A percentile compares a stretch with the other conserved stretches of the same genome.
Conservation (phyloP, 2,797 vertebrate species). For the Halcyon smyrnensis region DNA sequence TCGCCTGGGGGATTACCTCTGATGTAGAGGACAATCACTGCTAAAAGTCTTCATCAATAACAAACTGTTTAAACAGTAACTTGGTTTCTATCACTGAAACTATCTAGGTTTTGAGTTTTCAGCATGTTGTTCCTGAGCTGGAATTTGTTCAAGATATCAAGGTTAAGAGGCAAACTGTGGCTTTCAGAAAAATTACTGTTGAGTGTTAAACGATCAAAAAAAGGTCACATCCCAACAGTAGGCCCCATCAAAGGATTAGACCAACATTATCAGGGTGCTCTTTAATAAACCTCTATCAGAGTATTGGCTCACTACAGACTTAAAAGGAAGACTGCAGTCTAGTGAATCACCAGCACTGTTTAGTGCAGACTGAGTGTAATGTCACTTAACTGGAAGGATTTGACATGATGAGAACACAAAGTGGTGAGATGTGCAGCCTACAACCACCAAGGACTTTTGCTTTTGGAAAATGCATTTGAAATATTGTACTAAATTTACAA, state of each 20-base stretch:
- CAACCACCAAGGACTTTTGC: background rate
- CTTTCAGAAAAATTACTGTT: slow-evolving; percentile 32
- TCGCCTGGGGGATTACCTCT: background rate
- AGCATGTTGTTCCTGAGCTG: background rate
- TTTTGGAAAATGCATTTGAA: background rate
- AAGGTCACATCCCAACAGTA: background rate
- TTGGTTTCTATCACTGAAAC: slow-evolving; percentile 6
- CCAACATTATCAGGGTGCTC: slow-evolving; percentile 3
- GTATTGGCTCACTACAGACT: slow-evolving; percentile 13
- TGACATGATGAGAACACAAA: slow-evolving; percentile 46
- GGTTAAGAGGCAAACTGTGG: slow-evolving; percentile 16
- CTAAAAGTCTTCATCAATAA: background rate
- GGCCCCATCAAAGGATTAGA: slow-evolving; percentile 55
- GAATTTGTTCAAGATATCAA: slow-evolving; percentile 1
- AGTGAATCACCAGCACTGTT: slow-evolving; percentile 56
- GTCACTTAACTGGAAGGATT: slow-evolving; percentile 58
- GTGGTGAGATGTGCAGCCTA: slow-evolving; percentile 19
- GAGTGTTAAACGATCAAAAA: slow-evolving; percentile 4
- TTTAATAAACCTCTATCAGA: slow-evolving; percentile 2
- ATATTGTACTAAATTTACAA: background rate
- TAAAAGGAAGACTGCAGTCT: slow-evolving; percentile 26
- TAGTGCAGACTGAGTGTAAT: slow-evolving; percentile 27
- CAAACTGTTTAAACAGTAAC: background rate
- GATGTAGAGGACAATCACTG: background rate
- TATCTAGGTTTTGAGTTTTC: background rate